Conservation (phyloP, 1,140 invertebrate genomes). For the Eulimnadia texana region DNA sequence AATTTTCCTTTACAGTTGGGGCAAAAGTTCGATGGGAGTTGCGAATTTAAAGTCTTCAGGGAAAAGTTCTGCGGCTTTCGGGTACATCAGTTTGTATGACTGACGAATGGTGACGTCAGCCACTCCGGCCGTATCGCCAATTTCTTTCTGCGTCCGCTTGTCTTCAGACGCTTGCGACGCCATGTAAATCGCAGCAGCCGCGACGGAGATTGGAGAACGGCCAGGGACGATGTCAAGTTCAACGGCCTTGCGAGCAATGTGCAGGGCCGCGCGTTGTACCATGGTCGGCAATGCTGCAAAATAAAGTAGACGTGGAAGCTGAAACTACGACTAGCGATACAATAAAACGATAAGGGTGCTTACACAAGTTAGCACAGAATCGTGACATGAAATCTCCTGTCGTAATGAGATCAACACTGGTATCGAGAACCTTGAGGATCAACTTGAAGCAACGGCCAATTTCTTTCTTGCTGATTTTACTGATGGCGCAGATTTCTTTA, state of each 20-base stretch:
- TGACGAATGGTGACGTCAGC: slow-evolving; percentile 97
- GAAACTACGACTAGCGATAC: background rate
- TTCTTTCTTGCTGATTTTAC: slow-evolving; percentile 98
- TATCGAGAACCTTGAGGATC: slow-evolving; percentile 81
- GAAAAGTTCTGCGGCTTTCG: slow-evolving; percentile 78
- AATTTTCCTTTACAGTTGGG: slow-evolving; percentile 48
- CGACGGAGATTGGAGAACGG: slow-evolving; percentile 96
- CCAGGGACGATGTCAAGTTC: slow-evolving; percentile 96
- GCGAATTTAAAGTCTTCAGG: slow-evolving; percentile 92
- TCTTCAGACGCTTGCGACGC: slow-evolving; percentile 92
- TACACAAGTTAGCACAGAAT: slow-evolving; percentile 68
- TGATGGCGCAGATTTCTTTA: slow-evolving; percentile 97
- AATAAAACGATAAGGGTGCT: slow-evolving; percentile 3
- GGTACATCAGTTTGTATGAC: slow-evolving; percentile 96
- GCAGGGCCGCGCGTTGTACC: slow-evolving; percentile 88
- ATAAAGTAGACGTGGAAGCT: background rate
- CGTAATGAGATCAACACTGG: slow-evolving; percentile 93
- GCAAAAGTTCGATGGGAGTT: slow-evolving; percentile 86
- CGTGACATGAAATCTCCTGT: slow-evolving; percentile 97
- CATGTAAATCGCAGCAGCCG: slow-evolving; percentile 99
- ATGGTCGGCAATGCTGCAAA: slow-evolving; percentile 57
- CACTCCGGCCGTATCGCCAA: slow-evolving; percentile 92
- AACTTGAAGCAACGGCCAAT: slow-evolving; percentile 94
- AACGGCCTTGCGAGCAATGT: slow-evolving; percentile 91
- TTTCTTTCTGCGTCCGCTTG: slow-evolving; percentile 92